Percentiles rank a stretch among this genome's conserved stretches.
These are phyloP conservation scores for Drosophila diplacantha DNA, from an alignment of 2,888 invertebrate species.

Conservation along the genomic window DNA sequence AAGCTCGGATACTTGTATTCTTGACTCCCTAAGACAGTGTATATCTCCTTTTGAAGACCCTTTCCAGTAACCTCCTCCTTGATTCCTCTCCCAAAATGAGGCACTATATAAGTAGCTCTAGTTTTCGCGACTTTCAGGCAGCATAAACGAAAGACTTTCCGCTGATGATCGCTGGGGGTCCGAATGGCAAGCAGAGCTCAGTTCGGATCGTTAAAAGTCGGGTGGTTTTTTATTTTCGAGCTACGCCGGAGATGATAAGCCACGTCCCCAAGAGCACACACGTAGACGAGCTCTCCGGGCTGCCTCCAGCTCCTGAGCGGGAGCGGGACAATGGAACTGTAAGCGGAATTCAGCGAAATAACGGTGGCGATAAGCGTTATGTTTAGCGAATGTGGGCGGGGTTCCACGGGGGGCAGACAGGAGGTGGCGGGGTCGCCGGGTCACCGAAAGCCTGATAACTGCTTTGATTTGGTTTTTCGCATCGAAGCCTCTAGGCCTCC, in stretches of 20 bases:
- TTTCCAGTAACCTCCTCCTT: not conserved
- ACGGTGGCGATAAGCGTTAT: conserved; percentile 7
- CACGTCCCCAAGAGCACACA: too few species aligned
- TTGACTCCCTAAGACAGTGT: not conserved
- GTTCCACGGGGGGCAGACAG: conserved; percentile 8
- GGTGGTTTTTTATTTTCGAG: conserved; percentile 8
- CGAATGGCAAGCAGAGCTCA: conserved; percentile 10
- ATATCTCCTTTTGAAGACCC: not conserved
- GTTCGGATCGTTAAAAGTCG: conserved; percentile 2
- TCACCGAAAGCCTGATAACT: conserved; percentile 52
- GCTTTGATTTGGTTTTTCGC: conserved; percentile 54
- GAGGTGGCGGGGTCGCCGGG: conserved; percentile 48
- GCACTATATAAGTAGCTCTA: not conserved
- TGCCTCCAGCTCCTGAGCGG: not conserved
- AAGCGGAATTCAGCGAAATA: conserved; percentile 28
- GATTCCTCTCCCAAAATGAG: not conserved
- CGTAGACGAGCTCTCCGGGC: not conserved
- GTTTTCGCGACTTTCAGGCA: conserved; percentile 1
- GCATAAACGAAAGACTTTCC: conserved; percentile 16
- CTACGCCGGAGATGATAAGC: conserved; percentile 26
- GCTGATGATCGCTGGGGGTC: conserved; percentile 23
- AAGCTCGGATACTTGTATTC: not conserved
- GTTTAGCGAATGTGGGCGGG: conserved; percentile 19
- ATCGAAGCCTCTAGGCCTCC: not conserved
- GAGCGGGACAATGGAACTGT: conserved; percentile 26